A percentile compares a stretch with the other conserved stretches of the same genome.
These are phyloP conservation scores for Gymnosoma rotundatum DNA, from an alignment of 2,888 invertebrate genomes.

Conservation along the genomic window DNA sequence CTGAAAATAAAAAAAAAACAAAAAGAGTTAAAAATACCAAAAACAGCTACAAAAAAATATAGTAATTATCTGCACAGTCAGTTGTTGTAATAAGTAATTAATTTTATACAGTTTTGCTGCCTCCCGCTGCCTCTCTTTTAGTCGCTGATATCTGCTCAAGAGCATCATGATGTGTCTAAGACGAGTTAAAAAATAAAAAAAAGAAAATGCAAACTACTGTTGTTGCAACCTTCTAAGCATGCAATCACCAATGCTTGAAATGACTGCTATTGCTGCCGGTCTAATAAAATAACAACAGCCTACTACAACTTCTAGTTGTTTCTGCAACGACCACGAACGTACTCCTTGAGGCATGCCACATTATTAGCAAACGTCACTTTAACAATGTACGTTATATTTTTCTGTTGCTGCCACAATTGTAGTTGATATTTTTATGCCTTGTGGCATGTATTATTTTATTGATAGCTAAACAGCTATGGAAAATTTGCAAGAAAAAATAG, in stretches of 20 bases:
- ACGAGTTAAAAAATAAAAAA: neutral
- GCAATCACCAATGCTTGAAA: conserved; percentile 23
- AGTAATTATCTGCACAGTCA: conserved; percentile 67
- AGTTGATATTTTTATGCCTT: conserved; percentile 43
- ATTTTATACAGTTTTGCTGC: conserved; percentile 64
- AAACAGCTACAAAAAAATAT: conserved; percentile 31
- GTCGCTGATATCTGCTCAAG: neutral
- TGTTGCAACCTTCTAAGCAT: conserved; percentile 49
- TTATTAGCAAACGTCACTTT: conserved; percentile 69
- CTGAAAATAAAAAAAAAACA: conserved; percentile 11
- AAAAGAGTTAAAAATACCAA: conserved; percentile 15
- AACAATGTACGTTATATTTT: conserved; percentile 42
- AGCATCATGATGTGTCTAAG: conserved; percentile 7
- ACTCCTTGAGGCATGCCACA: conserved; percentile 69
- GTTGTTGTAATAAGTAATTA: conserved; percentile 72
- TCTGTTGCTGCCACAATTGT: conserved; percentile 9
- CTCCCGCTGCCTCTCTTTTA: conserved; percentile 15
- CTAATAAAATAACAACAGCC: conserved; percentile 55
- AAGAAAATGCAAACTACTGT: conserved; percentile 17
- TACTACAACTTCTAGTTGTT: conserved; percentile 48
- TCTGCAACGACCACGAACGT: conserved; percentile 1
- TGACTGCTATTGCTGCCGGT: conserved; percentile 31
- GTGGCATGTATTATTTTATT: conserved; percentile 51
- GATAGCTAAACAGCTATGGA: neutral
- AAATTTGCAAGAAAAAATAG: neutral